Percentiles rank a stretch among this genome's conserved stretches.
Evolutionary conservation across 2,888 invertebrate genomes (phyloP).

Genomic region (Liopterus haemorrhoidalis): DNA sequence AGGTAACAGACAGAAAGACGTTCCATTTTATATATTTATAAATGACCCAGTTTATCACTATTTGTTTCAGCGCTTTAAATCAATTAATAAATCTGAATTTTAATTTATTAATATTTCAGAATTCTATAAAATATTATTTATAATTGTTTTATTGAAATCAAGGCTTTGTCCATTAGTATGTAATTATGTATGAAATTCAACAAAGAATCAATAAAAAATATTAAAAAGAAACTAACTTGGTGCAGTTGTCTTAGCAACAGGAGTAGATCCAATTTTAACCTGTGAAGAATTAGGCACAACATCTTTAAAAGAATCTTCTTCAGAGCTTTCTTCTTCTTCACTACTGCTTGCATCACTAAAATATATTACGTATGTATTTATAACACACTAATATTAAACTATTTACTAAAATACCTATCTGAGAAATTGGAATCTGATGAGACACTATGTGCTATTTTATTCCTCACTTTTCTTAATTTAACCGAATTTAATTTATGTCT

Average conservation of each 20-base stretch:
- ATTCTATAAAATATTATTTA: too few species aligned
- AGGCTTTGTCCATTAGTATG: too few species aligned
- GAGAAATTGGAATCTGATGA: conserved; percentile 25
- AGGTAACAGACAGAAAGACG: too few species aligned
- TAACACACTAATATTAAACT: neutral
- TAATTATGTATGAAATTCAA: too few species aligned
- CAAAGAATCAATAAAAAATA: conserved; percentile 2
- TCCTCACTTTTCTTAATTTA: conserved; percentile 28
- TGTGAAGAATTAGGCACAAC: conserved; percentile 34
- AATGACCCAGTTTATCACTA: too few species aligned
- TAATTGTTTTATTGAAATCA: too few species aligned
- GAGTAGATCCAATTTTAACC: conserved; percentile 12
- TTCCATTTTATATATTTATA: too few species aligned
- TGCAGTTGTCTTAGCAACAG: too few species aligned
- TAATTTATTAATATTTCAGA: too few species aligned
- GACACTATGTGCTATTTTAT: conserved; percentile 25
- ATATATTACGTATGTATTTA: conserved; percentile 15
- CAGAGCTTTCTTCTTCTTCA: conserved; percentile 30
- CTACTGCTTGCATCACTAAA: conserved; percentile 37
- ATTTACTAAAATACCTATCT: conserved; percentile 28
- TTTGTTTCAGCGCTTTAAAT: too few species aligned
- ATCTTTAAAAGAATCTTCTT: conserved; percentile 29
- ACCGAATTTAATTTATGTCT: conserved; percentile 27
- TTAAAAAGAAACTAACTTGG: conserved; percentile 6
- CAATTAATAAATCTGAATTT: too few species aligned